Evolutionary conservation across 2,113 vertebrate genomes (phyloP).

Genomic region (Microcebus murinus): DNA sequence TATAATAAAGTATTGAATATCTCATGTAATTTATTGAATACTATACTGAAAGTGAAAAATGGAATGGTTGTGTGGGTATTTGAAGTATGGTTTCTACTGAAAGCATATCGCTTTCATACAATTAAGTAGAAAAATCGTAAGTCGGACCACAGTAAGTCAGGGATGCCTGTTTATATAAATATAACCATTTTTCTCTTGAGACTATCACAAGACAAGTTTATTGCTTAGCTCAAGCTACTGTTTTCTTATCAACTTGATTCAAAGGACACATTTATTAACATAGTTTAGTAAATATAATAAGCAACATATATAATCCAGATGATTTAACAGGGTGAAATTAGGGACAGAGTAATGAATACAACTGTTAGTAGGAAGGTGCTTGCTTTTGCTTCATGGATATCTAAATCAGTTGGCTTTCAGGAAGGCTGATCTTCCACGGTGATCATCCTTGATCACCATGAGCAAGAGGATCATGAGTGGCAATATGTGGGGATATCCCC

Average conservation of each 20-base stretch:
- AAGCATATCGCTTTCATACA: too few species aligned
- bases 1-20: too few species aligned
- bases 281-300: not conserved
- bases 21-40: too few species aligned
- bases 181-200: not conserved
- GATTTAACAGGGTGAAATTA: not conserved
- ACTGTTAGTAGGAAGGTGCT: not conserved
- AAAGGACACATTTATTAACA: not conserved
- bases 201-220: not conserved
- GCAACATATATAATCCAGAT: not conserved
- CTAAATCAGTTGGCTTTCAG: not conserved
- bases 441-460: not conserved
- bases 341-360: not conserved
- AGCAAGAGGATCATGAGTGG: not conserved
- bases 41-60: too few species aligned
- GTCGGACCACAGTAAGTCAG: too few species aligned
- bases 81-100: too few species aligned
- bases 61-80: too few species aligned
- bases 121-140: too few species aligned
- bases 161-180: not conserved
- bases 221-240: not conserved
- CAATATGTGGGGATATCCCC: not conserved
- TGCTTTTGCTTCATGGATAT: not conserved
- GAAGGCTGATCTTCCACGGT: not conserved
- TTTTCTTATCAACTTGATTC: constrained; percentile 40